Evolutionary conservation across 2,888 invertebrate species (phyloP).

Genomic region (Bedellia somnulentella): DNA sequence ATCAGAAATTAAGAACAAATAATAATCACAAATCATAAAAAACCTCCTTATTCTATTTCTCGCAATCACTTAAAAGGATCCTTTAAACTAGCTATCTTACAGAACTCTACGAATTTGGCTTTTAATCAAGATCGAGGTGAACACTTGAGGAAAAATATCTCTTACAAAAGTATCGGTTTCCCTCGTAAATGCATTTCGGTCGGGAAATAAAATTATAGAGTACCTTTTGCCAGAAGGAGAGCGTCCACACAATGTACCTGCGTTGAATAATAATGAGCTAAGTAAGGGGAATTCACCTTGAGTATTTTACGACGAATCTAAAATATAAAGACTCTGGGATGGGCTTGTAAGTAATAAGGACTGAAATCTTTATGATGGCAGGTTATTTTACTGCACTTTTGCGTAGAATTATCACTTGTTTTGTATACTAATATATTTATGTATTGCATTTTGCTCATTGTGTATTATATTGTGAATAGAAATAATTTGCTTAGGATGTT

Average conservation of each 20-base stretch:
- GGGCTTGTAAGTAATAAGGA: too few species aligned
- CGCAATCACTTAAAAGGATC: too few species aligned
- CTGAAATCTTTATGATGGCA: too few species aligned
- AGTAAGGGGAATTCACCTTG: conserved; percentile 24
- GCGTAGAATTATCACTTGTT: too few species aligned
- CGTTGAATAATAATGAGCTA: conserved; percentile 33
- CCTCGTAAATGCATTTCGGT: conserved; percentile 51
- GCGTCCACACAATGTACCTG: conserved; percentile 40
- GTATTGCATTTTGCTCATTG: too few species aligned
- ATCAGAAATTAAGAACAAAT: too few species aligned
- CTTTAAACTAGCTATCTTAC: too few species aligned
- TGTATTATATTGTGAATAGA: too few species aligned
- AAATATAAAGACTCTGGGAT: conserved; percentile 3
- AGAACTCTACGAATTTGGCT: conserved; percentile 18
- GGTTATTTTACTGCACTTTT: too few species aligned
- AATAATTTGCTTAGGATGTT: too few species aligned
- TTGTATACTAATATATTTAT: too few species aligned
- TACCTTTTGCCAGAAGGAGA: conserved; percentile 48
- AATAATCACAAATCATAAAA: too few species aligned
- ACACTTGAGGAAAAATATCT: conserved; percentile 25
- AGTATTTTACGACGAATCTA: conserved; percentile 21
- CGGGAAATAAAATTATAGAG: conserved; percentile 59
- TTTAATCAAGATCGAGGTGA: conserved; percentile 21
- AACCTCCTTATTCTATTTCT: conserved; percentile 12
- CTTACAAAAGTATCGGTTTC: conserved; percentile 47